Percentiles rank a stretch among this genome's conserved stretches.
Evolutionary conservation across 2,113 vertebrate genomes (phyloP).

Genomic region (Tupaia chinensis): DNA sequence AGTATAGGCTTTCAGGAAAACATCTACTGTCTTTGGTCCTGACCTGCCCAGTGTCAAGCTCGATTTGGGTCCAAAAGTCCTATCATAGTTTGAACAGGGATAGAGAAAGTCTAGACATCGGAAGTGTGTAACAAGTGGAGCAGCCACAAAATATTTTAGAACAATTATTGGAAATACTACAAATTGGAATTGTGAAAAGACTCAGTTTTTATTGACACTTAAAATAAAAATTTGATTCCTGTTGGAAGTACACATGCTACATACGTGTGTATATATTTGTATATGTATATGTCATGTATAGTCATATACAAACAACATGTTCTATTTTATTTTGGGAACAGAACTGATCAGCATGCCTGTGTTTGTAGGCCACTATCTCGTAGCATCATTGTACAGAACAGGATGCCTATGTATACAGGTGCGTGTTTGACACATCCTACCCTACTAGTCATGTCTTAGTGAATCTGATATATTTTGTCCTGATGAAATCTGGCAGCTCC

Average conservation of each 20-base stretch:
- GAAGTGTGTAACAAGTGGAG: not conserved
- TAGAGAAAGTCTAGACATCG: accelerated
- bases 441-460: not conserved
- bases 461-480: not conserved
- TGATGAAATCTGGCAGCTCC: not conserved
- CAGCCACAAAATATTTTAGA: not conserved
- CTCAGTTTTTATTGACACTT: not conserved
- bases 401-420: not conserved
- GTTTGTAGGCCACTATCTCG: no score
- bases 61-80: not conserved
- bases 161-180: not conserved
- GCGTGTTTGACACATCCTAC: not conserved
- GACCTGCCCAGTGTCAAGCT: not conserved
- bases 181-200: not conserved
- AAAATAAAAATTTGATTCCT: not conserved
- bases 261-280: not conserved
- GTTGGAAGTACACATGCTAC: not conserved
- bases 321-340: not conserved
- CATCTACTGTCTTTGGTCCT: not conserved
- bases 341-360: not conserved
- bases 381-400: accelerated
- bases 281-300: no score
- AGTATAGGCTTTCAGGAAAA: not conserved
- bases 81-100: not conserved
- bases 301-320: not conserved